Conservation (phyloP, 2,797 vertebrate species). For the Lacerta agilis region DNA sequence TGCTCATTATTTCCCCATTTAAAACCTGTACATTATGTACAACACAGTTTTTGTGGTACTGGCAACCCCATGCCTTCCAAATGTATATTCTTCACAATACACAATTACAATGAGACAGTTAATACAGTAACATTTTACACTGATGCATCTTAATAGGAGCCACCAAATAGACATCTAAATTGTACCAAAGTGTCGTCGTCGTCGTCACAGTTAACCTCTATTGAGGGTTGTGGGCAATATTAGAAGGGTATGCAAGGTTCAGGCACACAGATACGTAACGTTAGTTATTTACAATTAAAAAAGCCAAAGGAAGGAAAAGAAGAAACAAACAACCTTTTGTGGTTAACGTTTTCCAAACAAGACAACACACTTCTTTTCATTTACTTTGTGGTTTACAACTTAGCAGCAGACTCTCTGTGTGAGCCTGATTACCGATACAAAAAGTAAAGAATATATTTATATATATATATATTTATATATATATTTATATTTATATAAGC, state of each 20-base stretch:
- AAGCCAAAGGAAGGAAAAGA: slow-evolving; percentile 69
- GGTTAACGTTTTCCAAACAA: slow-evolving; percentile 79
- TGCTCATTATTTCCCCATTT: slow-evolving; percentile 89
- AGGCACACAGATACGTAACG: slow-evolving; percentile 91
- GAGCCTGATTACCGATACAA: slow-evolving; percentile 87
- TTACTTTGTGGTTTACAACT: slow-evolving; percentile 82
- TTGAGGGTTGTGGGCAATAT: slow-evolving; percentile 81
- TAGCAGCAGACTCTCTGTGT: slow-evolving; percentile 85
- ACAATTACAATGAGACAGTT: slow-evolving; percentile 96
- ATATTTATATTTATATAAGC: slow-evolving; percentile 68
- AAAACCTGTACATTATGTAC: slow-evolving; percentile 95
- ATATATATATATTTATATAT: slow-evolving; percentile 75
- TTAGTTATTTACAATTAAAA: slow-evolving; percentile 87
- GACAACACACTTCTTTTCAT: slow-evolving; percentile 80
- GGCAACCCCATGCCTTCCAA: slow-evolving; percentile 87
- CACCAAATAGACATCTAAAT: slow-evolving; percentile 89
- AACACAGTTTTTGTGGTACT: slow-evolving; percentile 93
- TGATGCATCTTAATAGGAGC: slow-evolving; percentile 89
- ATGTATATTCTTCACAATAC: slow-evolving; percentile 94
- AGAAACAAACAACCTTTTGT: slow-evolving; percentile 74
- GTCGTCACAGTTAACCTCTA: slow-evolving; percentile 85
- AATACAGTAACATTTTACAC: slow-evolving; percentile 93
- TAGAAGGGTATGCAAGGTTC: slow-evolving; percentile 90
- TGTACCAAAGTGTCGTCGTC: slow-evolving; percentile 84
- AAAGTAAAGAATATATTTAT: slow-evolving; percentile 86